Evolutionary conservation across 2,888 invertebrate genomes (phyloP).

Genomic region (Hydroisotoma schaefferi): DNA sequence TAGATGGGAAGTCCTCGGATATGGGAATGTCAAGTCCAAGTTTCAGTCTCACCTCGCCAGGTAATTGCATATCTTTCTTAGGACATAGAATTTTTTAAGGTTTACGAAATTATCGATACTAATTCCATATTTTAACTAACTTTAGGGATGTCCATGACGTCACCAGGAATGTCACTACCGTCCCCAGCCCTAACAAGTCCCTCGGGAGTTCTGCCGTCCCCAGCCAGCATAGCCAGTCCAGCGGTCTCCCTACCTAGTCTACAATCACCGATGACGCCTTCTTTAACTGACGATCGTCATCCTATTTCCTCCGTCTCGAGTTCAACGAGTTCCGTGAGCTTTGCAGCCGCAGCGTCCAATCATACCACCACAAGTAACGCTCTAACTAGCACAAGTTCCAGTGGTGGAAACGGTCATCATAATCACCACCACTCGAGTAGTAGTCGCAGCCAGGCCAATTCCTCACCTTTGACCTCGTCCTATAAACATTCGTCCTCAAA

Average conservation of each 20-base stretch:
- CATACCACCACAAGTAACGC: slow-evolving; percentile 48
- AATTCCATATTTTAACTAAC: background rate
- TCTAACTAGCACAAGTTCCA: background rate
- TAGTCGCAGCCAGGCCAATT: slow-evolving; percentile 34
- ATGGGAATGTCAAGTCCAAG: slow-evolving; percentile 50
- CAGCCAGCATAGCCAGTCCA: slow-evolving; percentile 67
- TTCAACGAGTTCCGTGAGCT: slow-evolving; percentile 43
- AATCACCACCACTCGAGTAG: slow-evolving; percentile 22
- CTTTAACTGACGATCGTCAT: slow-evolving; percentile 43
- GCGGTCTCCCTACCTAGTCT: slow-evolving; percentile 57
- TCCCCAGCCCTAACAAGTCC: slow-evolving; percentile 55
- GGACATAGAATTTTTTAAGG: background rate
- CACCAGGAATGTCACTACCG: slow-evolving; percentile 49
- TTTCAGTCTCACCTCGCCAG: slow-evolving; percentile 49
- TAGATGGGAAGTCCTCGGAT: slow-evolving; percentile 52
- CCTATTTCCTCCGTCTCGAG: slow-evolving; percentile 42
- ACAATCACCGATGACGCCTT: slow-evolving; percentile 56
- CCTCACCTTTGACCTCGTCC: slow-evolving; percentile 54
- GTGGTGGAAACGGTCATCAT: slow-evolving; percentile 7
- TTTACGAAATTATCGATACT: too few relatives aligned
- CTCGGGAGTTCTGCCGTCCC: slow-evolving; percentile 71
- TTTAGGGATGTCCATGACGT: slow-evolving; percentile 52
- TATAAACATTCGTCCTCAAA: slow-evolving; percentile 49
- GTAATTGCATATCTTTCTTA: slow-evolving; percentile 40
- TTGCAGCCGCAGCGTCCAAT: slow-evolving; percentile 49